Evolutionary conservation across 2,888 invertebrate genomes (phyloP), one percentile per base, ranked within the genome.

Genomic region (Acrobasis suavella): DNA sequence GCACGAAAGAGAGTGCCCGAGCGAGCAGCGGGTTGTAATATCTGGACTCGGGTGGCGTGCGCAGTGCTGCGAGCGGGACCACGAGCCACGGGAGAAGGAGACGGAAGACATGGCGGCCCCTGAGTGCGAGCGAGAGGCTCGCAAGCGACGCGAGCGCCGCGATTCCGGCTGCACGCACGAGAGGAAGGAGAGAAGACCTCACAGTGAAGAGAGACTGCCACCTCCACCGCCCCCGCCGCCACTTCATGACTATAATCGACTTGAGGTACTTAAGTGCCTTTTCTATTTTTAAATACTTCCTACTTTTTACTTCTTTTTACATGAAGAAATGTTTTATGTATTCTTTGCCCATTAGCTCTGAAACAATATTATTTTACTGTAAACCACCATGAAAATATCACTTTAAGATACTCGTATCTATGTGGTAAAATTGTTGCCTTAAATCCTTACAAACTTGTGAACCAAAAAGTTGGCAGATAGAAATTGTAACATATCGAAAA

Each of bases 81-180:
- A 75, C 63, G 81, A 78, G 70, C 75, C 49, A 51, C 46, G 79
- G 46, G 82, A 81, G 78, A 88, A 83, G 75, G 89, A 91, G 77
- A 76, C 81, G 37, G 90, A 86, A 80, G 91, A 91, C 65, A 93
- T 93, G 87, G 91, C 89, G 71, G 91, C 93, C 68, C 89, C 93
- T 62, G 91, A 93, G 83, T 89, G 93, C 81, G 93, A 93, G 86
- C 87, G 93, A 74, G 91, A 93, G 85, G 93, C 93, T 71, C 92
- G 94, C 74, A 94, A 94, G 84, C 90, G 94, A 58, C 94, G 94
- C 77, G 94, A 94, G 85, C 92, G 93, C 62, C 89, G 93, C n/a
- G 93, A 94, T 77, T 93, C 94, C 64, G 93, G 94, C 65, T 84
- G 87, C 74, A 85, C 90, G 50, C 92, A 90, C 74, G 92, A 92